These are phyloP conservation scores for Drosophila flavopinicola DNA, from an alignment of 2,888 invertebrate species.

Conservation along the genomic window DNA sequence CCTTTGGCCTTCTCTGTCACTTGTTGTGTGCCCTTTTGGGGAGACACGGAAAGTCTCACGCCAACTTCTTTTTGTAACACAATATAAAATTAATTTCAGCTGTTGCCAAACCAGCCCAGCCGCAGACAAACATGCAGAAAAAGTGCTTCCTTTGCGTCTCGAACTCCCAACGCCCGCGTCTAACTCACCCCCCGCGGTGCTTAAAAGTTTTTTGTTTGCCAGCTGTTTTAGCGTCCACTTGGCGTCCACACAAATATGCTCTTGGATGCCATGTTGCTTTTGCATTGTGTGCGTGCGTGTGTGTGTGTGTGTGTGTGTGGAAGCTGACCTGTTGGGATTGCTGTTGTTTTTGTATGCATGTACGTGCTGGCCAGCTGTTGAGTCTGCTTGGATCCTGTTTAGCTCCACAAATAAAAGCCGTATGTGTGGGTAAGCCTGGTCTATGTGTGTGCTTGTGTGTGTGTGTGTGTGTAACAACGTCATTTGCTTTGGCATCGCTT, in stretches of 20 bases:
- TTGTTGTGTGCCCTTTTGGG: slow-evolving; percentile 50
- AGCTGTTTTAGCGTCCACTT: slow-evolving; percentile 66
- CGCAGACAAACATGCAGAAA: slow-evolving; percentile 15
- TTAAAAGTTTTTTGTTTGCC: slow-evolving; percentile 47
- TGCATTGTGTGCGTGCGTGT: slow-evolving; percentile 6
- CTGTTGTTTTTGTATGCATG: slow-evolving; percentile 43
- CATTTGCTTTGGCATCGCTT: slow-evolving; percentile 68
- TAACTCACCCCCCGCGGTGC: slow-evolving; percentile 11
- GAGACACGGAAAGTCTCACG: slow-evolving; percentile 17
- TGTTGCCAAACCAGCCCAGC: slow-evolving; percentile 39
- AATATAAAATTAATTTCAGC: slow-evolving; percentile 55
- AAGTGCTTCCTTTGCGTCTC: slow-evolving; percentile 27
- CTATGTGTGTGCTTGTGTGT: slow-evolving; percentile 24
- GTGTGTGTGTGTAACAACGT: slow-evolving; percentile 33
- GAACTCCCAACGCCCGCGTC: slow-evolving; percentile 10
- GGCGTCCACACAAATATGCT: slow-evolving; percentile 55
- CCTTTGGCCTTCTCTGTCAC: slow-evolving; percentile 49
- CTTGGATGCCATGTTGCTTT: slow-evolving; percentile 44
- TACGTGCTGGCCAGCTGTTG: slow-evolving; percentile 51
- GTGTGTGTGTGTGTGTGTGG: slow-evolving; percentile 41
- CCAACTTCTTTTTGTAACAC: slow-evolving; percentile 24
- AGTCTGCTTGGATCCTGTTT: slow-evolving; percentile 59
- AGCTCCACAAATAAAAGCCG: slow-evolving; percentile 29
- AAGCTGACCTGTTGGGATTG: slow-evolving; percentile 61
- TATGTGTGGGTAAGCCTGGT: no score